These are phyloP conservation scores for Drosophila sp. DNA, from an alignment of 1,140 invertebrate genomes.

Conservation along the genomic window DNA sequence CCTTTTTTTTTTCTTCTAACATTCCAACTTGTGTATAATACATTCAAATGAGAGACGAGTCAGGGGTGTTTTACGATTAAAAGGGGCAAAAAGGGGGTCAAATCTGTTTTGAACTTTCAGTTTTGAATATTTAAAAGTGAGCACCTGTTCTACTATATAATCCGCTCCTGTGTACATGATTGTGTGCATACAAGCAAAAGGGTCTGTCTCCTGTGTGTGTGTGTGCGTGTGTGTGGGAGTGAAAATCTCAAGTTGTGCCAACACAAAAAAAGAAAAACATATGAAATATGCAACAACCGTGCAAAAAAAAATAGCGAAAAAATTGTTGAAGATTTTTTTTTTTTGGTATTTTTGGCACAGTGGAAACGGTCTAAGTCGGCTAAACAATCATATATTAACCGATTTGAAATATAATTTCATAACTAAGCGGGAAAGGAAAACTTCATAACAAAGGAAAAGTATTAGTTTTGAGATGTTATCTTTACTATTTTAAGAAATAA, in stretches of 20 bases:
- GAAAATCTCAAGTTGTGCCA: constrained; percentile 58
- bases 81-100: neutral
- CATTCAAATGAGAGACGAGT: constrained; percentile 65
- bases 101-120: too few species aligned
- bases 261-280: constrained; percentile 30
- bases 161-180: neutral
- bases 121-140: too few species aligned
- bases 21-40: constrained; percentile 69
- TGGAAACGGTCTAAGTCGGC: constrained; percentile 17
- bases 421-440: too few species aligned
- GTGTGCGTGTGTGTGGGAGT: constrained; percentile 27
- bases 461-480: too few species aligned
- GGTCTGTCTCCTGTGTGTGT: neutral
- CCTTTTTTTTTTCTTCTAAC: constrained; percentile 56
- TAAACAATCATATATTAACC: neutral
- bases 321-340: constrained; percentile 1
- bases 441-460: too few species aligned
- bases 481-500: too few species aligned
- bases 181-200: neutral
- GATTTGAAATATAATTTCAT: too few species aligned
- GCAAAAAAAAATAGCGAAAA: constrained; percentile 13
- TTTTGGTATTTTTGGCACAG: constrained; percentile 30
- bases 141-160: neutral
- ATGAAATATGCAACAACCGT: constrained; percentile 33
- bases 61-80: neutral